Conservation (phyloP, 2,888 invertebrate genomes). For the Melangyna quadrimaculata region DNA sequence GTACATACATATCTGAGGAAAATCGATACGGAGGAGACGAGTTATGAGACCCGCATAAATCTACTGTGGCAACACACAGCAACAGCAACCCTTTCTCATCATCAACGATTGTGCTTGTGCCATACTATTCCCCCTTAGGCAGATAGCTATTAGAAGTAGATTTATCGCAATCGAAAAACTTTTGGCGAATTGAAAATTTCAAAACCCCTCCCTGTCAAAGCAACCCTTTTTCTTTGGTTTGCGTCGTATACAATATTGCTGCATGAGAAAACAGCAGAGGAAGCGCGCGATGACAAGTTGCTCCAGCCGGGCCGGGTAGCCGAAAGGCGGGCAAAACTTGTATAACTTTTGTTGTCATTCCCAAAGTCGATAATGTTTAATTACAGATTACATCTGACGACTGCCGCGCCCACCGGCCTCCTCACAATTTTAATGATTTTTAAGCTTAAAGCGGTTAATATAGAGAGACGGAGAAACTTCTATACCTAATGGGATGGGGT, state of each 20-base stretch:
- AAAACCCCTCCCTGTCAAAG: slow-evolving; percentile 1
- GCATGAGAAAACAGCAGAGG: slow-evolving; percentile 25
- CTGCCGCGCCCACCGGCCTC: slow-evolving; percentile 36
- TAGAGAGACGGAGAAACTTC: neutral
- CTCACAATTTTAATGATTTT: slow-evolving; percentile 67
- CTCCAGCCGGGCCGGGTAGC: slow-evolving; percentile 19
- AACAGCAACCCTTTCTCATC: slow-evolving; percentile 40
- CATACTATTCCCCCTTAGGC: slow-evolving; percentile 31
- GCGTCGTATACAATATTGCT: neutral
- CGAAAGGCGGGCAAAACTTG: slow-evolving; percentile 36
- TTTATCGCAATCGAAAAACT: slow-evolving; percentile 72
- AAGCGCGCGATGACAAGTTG: slow-evolving; percentile 65
- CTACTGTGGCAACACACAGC: slow-evolving; percentile 14
- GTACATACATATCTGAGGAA: neutral
- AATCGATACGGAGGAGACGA: slow-evolving; percentile 27
- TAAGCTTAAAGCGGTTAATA: slow-evolving; percentile 53
- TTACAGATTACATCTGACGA: slow-evolving; percentile 73
- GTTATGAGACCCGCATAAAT: slow-evolving; percentile 70
- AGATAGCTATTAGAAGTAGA: slow-evolving; percentile 72
- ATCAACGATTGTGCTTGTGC: neutral
- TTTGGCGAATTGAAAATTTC: slow-evolving; percentile 71
- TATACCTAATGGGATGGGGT: neutral
- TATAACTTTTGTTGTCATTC: slow-evolving; percentile 74
- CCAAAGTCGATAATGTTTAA: slow-evolving; percentile 77
- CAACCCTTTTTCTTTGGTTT: slow-evolving; percentile 13